Percentiles rank a stretch among this genome's conserved stretches.
Conservation (phyloP, 2,113 vertebrate genomes). For the Sinosuthora webbiana region DNA sequence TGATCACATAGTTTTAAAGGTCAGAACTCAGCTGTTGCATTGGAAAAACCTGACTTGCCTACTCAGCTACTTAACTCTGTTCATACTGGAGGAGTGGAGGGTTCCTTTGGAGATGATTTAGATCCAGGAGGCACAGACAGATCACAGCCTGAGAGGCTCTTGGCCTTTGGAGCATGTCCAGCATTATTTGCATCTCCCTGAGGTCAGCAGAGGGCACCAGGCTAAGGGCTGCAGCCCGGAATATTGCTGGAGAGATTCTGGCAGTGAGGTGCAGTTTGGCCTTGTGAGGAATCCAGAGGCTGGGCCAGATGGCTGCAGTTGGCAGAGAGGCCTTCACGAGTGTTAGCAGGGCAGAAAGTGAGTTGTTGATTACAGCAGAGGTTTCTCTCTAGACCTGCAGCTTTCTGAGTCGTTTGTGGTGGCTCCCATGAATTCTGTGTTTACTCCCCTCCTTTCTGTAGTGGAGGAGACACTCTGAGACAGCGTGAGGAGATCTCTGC, state of each 20-base stretch:
- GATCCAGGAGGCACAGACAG: neutral
- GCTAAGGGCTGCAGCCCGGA: neutral
- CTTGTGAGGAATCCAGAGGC: neutral
- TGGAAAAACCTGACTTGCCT: neutral
- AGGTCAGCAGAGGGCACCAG: neutral
- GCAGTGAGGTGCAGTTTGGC: neutral
- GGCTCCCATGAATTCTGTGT: neutral
- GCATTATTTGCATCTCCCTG: neutral
- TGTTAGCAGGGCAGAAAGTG: neutral
- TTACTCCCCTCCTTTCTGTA: neutral
- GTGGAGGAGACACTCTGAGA: neutral
- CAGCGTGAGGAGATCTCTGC: neutral
- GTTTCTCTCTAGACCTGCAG: neutral
- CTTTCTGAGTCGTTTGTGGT: neutral
- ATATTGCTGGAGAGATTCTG: neutral
- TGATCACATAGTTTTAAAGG: neutral
- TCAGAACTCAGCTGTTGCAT: neutral
- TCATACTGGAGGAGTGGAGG: neutral
- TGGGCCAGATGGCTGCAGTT: neutral
- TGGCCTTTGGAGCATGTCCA: neutral
- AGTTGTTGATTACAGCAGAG: neutral
- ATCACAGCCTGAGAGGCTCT: neutral
- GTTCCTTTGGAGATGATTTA: neutral
- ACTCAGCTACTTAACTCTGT: neutral
- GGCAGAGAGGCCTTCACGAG: neutral